Evolutionary conservation across 2,113 vertebrate species (phyloP).

Genomic region (Rhinolophus sinicus): DNA sequence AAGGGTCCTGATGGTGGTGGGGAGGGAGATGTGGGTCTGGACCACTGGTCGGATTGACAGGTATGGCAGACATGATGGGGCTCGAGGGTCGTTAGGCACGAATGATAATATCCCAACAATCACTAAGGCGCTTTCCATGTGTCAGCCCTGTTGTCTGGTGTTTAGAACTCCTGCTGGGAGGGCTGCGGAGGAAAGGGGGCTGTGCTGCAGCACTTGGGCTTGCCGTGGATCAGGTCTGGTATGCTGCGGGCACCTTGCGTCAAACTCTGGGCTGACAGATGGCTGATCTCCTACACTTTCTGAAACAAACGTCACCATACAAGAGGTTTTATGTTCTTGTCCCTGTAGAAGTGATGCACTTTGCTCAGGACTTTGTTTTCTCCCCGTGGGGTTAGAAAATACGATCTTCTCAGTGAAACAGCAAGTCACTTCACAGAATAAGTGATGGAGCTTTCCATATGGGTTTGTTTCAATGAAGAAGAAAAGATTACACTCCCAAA

Average conservation of each 20-base stretch:
- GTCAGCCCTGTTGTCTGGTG: accelerated
- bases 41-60: accelerated
- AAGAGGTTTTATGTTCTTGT: too few species aligned
- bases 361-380: background rate
- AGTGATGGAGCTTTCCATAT: background rate
- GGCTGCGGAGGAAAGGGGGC: background rate
- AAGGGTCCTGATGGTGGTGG: too few species aligned
- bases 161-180: background rate
- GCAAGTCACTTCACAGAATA: background rate
- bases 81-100: too few species aligned
- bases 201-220: accelerated
- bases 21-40: accelerated
- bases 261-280: accelerated
- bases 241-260: accelerated
- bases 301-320: accelerated
- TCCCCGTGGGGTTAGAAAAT: background rate
- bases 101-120: accelerated
- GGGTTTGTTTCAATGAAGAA: background rate
- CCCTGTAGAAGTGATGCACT: accelerated
- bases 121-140: accelerated
- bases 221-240: accelerated
- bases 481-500: accelerated
- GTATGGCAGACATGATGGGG: accelerated
- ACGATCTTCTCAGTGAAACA: background rate
- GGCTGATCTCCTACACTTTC: accelerated